Base-by-base conservation (phyloP, 2,797 vertebrate genomes). In the Amblyraja radiata region DNA sequence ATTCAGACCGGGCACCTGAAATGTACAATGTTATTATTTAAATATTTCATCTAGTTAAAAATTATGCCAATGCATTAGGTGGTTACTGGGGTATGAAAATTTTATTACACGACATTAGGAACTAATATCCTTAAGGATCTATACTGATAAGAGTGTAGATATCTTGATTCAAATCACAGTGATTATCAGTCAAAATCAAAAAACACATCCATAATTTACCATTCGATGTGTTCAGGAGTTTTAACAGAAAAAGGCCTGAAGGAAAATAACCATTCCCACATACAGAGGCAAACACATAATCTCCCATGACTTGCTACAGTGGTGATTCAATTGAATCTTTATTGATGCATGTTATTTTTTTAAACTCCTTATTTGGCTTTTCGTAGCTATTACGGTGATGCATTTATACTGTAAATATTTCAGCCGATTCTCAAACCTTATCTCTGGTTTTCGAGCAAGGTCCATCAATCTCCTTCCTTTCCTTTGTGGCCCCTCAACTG, bases 41-140 rank as follows among this genome's bases (percentile, higher is more conserved):
- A 92, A 71, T 76, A 92, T 58, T 92, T 76, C 73, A 92, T 73
- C 25, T 54, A 76, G 90, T 92, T 92, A 92, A 92, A 92, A 76
- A 46, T 92, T 58, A 92, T 92, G 73, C 71, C 68, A 76, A 92
- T 28, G 39, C 90, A 74, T 76, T 92, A 36, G 21, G 25, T 74
- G 73, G 90, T 92, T 92, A 92, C 90, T 92, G 90, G 71, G 68
- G 71, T 92, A 74, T 92, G 90, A 92, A 92, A 92, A 54, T 92
- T 92, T 76, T 92, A 92, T 92, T 73, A 74, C 39, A 74, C 46
- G 39, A 92, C 71, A 92, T 92, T 92, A 92, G 71, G 36, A 76
- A 71, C 68, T 92, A 92, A 92, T 92, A 76, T 92, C 90, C 90
- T 92, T 74, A 74, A 92, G 71, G 90, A 46, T 74, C 39, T 46